phyloP scores from a whole-genome alignment of 2,888 invertebrate genomes.

The Deilephila elpenor region DNA sequence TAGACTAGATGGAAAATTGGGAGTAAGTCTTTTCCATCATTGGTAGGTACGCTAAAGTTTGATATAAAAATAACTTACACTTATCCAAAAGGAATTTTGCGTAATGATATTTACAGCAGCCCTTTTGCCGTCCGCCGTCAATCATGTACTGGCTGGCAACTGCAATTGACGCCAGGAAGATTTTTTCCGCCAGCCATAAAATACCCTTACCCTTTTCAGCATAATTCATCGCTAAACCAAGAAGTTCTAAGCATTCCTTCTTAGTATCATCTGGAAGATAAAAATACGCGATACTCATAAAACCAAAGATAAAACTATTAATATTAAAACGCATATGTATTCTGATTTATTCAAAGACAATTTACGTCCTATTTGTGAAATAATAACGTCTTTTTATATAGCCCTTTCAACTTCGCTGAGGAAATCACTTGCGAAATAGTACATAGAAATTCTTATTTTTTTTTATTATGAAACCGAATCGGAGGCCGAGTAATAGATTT shows the following conservation, averaged over 20 bases:
- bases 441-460: too few species aligned
- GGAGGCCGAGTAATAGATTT: too few species aligned
- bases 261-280: conserved; percentile 62
- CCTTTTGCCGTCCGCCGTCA: conserved; percentile 80
- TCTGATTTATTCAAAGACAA: neutral
- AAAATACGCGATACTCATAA: neutral
- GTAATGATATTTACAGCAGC: conserved; percentile 79
- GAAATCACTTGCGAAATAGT: too few species aligned
- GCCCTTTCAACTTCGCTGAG: too few species aligned
- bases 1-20: too few species aligned
- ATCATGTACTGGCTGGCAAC: conserved; percentile 70
- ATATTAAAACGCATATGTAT: neutral
- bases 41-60: too few species aligned
- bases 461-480: too few species aligned
- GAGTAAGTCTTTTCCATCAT: too few species aligned
- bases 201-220: conserved; percentile 77
- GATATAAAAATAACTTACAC: conserved; percentile 61
- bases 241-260: conserved; percentile 70
- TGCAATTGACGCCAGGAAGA: conserved; percentile 76
- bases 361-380: neutral
- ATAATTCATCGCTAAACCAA: conserved; percentile 72
- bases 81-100: conserved; percentile 82
- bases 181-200: conserved; percentile 85
- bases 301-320: neutral
- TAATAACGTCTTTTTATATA: too few species aligned